Evolutionary conservation across 1,140 invertebrate genomes (phyloP).

Genomic region (Drosophila pachea): DNA sequence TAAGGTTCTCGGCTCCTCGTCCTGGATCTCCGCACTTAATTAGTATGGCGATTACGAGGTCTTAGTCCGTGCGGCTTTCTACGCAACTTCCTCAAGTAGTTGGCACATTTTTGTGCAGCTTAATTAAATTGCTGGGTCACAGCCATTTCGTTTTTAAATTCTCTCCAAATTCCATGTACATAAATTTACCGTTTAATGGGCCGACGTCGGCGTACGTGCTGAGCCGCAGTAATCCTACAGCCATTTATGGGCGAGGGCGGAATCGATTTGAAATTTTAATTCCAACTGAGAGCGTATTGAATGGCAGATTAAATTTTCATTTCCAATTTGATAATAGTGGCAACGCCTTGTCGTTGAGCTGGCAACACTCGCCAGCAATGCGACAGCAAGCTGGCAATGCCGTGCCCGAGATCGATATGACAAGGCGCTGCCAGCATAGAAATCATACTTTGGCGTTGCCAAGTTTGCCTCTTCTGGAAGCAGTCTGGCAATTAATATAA

Average conservation of each 20-base stretch:
- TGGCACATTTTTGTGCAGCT: conserved; percentile 60
- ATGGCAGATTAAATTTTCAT: neutral
- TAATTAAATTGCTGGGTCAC: conserved; percentile 60
- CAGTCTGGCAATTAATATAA: neutral
- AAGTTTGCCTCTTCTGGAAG: neutral
- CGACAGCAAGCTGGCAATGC: no score
- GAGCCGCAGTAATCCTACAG: neutral
- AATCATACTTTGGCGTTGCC: neutral
- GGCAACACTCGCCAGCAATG: neutral
- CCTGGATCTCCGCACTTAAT: conserved; percentile 71
- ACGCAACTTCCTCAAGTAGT: conserved; percentile 39
- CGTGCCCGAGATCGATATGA: neutral
- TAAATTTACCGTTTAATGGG: conserved; percentile 43
- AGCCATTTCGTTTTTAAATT: neutral
- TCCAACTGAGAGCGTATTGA: neutral
- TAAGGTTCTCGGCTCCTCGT: conserved; percentile 12
- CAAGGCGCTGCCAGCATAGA: neutral
- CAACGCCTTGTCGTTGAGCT: neutral
- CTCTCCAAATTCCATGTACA: conserved; percentile 6
- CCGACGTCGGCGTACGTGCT: conserved; percentile 14
- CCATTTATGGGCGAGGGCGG: neutral
- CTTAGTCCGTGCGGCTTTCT: conserved; percentile 58
- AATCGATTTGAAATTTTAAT: neutral
- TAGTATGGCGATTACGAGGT: conserved; percentile 72
- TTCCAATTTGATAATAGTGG: neutral